phyloP scores from a whole-genome alignment of 2,113 vertebrate genomes.

The Cryptomyrus ogoouensis region DNA sequence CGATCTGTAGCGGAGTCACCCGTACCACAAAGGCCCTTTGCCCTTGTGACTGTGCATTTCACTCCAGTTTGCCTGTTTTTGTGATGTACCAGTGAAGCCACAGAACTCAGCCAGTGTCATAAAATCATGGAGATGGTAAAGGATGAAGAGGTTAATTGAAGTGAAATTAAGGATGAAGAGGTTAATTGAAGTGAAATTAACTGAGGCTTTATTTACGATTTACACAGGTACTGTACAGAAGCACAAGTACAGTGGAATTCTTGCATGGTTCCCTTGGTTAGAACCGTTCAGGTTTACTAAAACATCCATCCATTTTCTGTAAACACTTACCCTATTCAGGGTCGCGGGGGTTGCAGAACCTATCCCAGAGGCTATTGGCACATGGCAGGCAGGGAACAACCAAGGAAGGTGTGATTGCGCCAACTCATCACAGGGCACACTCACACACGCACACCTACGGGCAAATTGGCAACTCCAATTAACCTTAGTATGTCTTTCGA shows the following conservation, averaged over 20 bases:
- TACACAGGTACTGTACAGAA: not conserved
- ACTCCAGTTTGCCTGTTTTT: not conserved
- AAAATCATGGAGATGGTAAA: not conserved
- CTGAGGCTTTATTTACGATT: not conserved
- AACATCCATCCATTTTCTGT: not conserved
- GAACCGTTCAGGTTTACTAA: not conserved
- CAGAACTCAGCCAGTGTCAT: not conserved
- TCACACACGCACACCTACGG: not conserved
- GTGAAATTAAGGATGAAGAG: not conserved
- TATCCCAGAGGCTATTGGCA: not conserved
- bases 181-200: not conserved
- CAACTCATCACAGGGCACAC: not conserved
- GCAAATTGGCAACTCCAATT: not conserved
- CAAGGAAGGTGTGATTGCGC: not conserved
- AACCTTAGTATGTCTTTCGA: not conserved
- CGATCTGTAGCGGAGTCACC: slow-evolving; percentile 33
- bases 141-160: not conserved
- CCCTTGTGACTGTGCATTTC: not conserved
- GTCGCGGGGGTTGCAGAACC: not conserved
- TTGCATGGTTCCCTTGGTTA: not conserved
- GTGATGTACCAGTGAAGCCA: not conserved
- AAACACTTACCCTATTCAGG: not conserved
- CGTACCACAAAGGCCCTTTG: not conserved
- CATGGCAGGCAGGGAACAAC: not conserved
- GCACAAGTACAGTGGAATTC: not conserved